Percentiles rank a stretch among this genome's conserved stretches.
These are phyloP conservation scores for Papilio gigon DNA, from an alignment of 2,888 invertebrate species.

Conservation along the genomic window DNA sequence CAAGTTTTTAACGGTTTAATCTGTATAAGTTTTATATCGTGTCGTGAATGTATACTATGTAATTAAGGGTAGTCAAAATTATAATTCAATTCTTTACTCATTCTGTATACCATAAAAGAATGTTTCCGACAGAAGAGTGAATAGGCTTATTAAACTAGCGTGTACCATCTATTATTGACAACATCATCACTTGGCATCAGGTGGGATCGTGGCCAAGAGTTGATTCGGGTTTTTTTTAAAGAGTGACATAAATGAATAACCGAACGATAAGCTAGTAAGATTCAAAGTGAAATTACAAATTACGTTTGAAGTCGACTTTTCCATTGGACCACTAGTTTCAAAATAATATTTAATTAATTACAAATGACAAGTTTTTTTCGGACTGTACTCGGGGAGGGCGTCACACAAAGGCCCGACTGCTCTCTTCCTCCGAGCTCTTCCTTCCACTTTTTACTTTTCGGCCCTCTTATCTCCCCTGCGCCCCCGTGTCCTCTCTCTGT, in stretches of 20 bases:
- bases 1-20: too few species aligned
- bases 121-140: too few species aligned
- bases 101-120: too few species aligned
- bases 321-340: background rate
- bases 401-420: constrained; percentile 72
- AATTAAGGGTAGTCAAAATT: too few species aligned
- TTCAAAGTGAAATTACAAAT: background rate
- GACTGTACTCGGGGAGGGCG: constrained; percentile 59
- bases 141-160: too few species aligned
- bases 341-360: background rate
- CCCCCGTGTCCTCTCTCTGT: constrained; percentile 51
- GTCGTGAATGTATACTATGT: too few species aligned
- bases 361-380: constrained; percentile 45
- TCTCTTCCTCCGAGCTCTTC: constrained; percentile 69
- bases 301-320: background rate
- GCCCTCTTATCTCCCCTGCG: constrained; percentile 52
- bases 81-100: too few species aligned
- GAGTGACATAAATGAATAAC: background rate
- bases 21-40: too few species aligned
- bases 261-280: background rate
- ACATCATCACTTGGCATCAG: too few species aligned
- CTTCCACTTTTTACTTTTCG: constrained; percentile 74
- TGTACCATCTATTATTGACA: too few species aligned
- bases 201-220: too few species aligned
- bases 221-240: too few species aligned